Base-by-base conservation (phyloP, 2,113 vertebrate genomes). In the Acanthisitta chloris region DNA sequence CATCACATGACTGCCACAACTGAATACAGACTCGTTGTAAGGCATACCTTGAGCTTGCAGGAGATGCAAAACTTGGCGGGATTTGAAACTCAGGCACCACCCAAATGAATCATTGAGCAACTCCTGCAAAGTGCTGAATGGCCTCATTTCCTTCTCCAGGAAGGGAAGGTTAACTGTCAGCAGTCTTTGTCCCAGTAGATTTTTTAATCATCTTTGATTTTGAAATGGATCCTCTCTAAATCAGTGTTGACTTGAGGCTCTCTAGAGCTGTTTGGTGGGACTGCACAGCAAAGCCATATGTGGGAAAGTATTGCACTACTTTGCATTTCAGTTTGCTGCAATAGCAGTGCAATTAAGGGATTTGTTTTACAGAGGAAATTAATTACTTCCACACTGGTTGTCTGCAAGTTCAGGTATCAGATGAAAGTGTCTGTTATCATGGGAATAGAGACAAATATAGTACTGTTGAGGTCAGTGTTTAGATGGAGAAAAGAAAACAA, bases 71-170 rank as follows among this genome's bases (percentile, higher is more conserved):
- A 74, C 49, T 45, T 95, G 45, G 45, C 1, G 12, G 70, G 54
- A 42, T 85, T 82, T 77, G 51, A 62, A 90, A 51, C 24, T 12
- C 13, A n/a, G 48, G 51, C 79, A 73, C 82, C 85, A 81, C 92
- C 81, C 92, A 49, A 38, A 77, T 46, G 71, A 86, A 57, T 42
- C 3, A 20, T 74, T 90, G 69, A 94, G 87, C 74, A 94, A 77
- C 49, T 94, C 71, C 42, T 52, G 66, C 54, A 14, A 91, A 95
- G 65, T 86, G 90, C 94, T 83, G 93, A 89, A n/a, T 78, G 57
- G 72, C 88, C 40, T 84, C 40, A 34, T 71, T 96, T 96, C 51
- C 87, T 80, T 83, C 28, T 82, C 12, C 85, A 93, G 93, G 84
- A 94, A 94, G 87, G n/a, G 67, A 85, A 66, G 28, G 25, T 13